Percentiles rank a stretch among this genome's conserved stretches.
Evolutionary conservation across 2,888 invertebrate genomes (phyloP).

Genomic region (Acrobasis consociella): DNA sequence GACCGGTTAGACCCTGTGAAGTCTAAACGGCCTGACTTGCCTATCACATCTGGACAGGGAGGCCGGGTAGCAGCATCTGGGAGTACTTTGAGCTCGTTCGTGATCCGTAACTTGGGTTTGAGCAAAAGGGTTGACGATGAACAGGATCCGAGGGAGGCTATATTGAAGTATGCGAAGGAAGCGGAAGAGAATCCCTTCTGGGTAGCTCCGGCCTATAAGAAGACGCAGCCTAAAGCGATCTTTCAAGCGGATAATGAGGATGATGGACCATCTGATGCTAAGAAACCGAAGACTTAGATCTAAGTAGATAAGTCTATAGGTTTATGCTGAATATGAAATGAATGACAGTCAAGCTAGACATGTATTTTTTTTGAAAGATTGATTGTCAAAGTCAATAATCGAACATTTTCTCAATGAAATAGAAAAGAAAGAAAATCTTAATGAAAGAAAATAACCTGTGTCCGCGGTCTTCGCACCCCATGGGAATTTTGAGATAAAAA

Average conservation of each 20-base stretch:
- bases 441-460: too few relatives aligned
- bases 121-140: constrained; percentile 96
- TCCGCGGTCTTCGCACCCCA: too few relatives aligned
- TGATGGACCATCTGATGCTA: constrained; percentile 78
- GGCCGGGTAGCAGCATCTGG: constrained; percentile 97
- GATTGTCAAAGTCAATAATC: too few relatives aligned
- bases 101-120: constrained; percentile 96
- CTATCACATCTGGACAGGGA: constrained; percentile 94
- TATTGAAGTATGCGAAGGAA: constrained; percentile 96
- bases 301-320: constrained; percentile 4
- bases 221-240: constrained; percentile 93
- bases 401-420: too few relatives aligned
- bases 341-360: too few relatives aligned
- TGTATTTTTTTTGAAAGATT: too few relatives aligned
- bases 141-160: constrained; percentile 97
- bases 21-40: constrained; percentile 91
- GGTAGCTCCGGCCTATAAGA: constrained; percentile 95
- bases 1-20: constrained; percentile 94
- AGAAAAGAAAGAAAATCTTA: too few relatives aligned
- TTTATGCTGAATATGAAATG: too few relatives aligned
- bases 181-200: constrained; percentile 98
- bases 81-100: constrained; percentile 97
- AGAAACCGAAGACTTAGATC: constrained; percentile 71
- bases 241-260: constrained; percentile 84
- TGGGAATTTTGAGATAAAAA: too few relatives aligned